Evolutionary conservation across 2,888 invertebrate genomes (phyloP), one percentile per base, ranked within the genome.

Genomic region (Cephus nigrinus): DNA sequence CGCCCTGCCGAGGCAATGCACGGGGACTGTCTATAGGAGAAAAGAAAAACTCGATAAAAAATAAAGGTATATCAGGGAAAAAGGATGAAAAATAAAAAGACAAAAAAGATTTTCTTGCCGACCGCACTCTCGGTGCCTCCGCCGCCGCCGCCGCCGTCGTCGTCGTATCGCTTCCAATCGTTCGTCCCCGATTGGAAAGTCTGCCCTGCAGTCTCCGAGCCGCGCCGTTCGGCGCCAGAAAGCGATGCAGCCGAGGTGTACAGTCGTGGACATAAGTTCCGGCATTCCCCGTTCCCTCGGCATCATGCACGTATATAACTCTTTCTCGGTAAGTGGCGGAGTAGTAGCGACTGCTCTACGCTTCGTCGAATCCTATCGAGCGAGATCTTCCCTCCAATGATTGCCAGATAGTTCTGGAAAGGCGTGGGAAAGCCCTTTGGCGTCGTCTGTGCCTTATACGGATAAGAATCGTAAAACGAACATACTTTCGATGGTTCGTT

Each of bases 81-180:
- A 80, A 80, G 71, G 55, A 75, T 34, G 33, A 73, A 55, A 74
- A 40, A 71, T 36, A 78, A 76, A 81, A 74, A 73, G 79, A 76
- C 69, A 81, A 84, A 83, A 82, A 71, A 71, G 15, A 31, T 23
- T 71, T 71, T 71, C 71, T 71, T 32, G 71, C n/a, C 71, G 31
- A 32, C 71, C 71, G 31, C 71, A 32, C 71, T 31, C 71, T 4
- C 31, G 71, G 23, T 32, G 1, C 32, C 71, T 79, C 79, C 80
- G 76, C 78, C 78, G 69, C 12, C 30, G 32, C 12, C 30, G 76
- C 76, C 79, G 79, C 34, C 34, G 69, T 5, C 12, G 32, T 23
- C 31, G 76, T 76, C 79, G 79, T 80, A 82, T 80, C 81, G 76
- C 80, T 80, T 81, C 81, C 84, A 80, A 83, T 82, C 83, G 82